These are phyloP conservation scores for Lasioglossum malachurum DNA, from an alignment of 2,888 invertebrate species.

Conservation along the genomic window DNA sequence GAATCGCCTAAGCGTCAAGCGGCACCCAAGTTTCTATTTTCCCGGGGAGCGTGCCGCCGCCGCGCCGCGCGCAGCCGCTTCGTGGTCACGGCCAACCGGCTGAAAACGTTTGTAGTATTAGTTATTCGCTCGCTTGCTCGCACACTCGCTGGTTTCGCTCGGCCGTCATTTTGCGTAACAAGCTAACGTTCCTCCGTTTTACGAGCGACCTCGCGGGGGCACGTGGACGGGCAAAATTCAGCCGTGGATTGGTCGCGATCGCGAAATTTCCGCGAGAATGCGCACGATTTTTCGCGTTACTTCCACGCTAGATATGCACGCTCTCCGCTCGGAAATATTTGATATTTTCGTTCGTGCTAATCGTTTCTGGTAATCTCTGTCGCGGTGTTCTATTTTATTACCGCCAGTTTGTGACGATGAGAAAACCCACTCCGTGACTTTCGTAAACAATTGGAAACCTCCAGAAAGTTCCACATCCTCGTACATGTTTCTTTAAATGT, in stretches of 20 bases:
- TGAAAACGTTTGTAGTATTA: conserved; percentile 54
- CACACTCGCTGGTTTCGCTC: conserved; percentile 30
- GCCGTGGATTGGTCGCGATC: conserved; percentile 29
- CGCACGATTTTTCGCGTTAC: neutral
- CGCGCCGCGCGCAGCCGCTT: conserved; percentile 11
- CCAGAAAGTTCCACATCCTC: neutral
- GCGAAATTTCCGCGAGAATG: conserved; percentile 19
- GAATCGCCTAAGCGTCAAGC: conserved; percentile 6
- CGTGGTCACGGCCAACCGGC: conserved; percentile 60
- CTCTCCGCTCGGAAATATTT: neutral
- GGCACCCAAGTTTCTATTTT: conserved; percentile 53
- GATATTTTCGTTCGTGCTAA: neutral
- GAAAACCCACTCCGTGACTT: neutral
- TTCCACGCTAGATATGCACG: neutral
- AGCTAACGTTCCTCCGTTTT: conserved; percentile 47
- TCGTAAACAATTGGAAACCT: no score
- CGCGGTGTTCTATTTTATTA: neutral
- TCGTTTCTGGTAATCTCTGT: neutral
- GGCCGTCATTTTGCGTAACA: conserved; percentile 56
- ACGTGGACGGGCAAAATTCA: conserved; percentile 44
- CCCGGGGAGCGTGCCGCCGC: conserved; percentile 11
- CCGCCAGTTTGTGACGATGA: neutral
- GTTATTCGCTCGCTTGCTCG: conserved; percentile 41
- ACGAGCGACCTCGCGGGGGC: conserved; percentile 35
- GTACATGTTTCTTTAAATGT: neutral